Conservation (phyloP, 2,888 invertebrate species). For the Caprella mutica region DNA sequence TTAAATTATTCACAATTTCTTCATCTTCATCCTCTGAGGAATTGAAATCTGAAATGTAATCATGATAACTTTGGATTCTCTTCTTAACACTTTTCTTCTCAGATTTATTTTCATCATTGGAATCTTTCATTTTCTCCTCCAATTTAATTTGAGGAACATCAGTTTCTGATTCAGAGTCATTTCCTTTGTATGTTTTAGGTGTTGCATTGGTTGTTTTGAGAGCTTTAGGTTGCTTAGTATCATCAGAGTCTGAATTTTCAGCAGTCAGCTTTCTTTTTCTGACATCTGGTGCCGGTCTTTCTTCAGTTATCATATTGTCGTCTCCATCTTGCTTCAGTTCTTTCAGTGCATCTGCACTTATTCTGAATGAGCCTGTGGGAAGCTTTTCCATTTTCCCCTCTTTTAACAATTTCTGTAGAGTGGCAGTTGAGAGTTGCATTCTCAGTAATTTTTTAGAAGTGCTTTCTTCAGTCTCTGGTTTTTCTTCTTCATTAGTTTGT, state of each 20-base stretch:
- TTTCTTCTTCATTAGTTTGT: not conserved
- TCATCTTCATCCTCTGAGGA: slow-evolving; percentile 11
- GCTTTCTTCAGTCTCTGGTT: not conserved
- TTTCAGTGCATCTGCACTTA: slow-evolving; percentile 4
- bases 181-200: not conserved
- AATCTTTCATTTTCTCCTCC: no score
- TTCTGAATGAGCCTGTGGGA: slow-evolving; percentile 9
- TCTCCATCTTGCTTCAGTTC: slow-evolving; percentile 6
- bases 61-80: not conserved
- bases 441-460: slow-evolving; percentile 4
- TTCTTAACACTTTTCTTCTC: not conserved
- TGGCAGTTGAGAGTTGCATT: slow-evolving; percentile 15
- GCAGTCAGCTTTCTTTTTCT: not conserved
- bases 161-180: no score
- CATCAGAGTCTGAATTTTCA: not conserved
- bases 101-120: no score
- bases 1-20: not conserved
- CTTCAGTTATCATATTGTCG: no score
- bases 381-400: slow-evolving; percentile 17
- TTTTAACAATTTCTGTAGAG: slow-evolving; percentile 16
- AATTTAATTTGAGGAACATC: no score
- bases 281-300: not conserved
- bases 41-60: slow-evolving; percentile 11
- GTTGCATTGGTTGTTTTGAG: not conserved
- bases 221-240: not conserved